Evolutionary conservation across 2,113 vertebrate genomes (phyloP).

Genomic region (Sinosuthora webbiana): DNA sequence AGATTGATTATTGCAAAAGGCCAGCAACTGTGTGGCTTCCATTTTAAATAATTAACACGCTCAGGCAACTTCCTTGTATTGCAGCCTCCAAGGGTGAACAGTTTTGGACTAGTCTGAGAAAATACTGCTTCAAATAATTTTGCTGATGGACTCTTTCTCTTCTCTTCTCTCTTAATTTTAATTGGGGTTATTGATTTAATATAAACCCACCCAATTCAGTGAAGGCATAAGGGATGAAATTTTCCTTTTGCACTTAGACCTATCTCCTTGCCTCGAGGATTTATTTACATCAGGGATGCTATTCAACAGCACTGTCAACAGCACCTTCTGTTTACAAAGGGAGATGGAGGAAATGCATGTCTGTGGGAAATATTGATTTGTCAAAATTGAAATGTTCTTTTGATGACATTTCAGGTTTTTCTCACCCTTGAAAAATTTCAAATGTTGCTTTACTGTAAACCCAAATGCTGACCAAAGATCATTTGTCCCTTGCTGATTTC

Average conservation of each 20-base stretch:
- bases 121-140: neutral
- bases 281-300: neutral
- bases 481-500: neutral
- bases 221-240: neutral
- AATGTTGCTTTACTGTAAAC: slow-evolving; percentile 1
- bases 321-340: slow-evolving; percentile 44
- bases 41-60: slow-evolving; percentile 21
- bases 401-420: neutral
- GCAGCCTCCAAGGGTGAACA: neutral
- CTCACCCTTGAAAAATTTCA: neutral
- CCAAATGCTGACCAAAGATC: neutral
- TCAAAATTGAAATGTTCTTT: slow-evolving; percentile 12
- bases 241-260: neutral
- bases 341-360: neutral
- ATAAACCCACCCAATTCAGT: neutral
- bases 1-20: slow-evolving; percentile 13
- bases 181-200: neutral
- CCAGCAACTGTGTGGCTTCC: neutral
- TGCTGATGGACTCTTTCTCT: neutral
- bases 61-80: neutral
- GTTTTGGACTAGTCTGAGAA: neutral
- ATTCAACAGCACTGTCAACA: neutral
- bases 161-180: neutral
- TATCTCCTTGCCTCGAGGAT: neutral
- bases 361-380: neutral